phyloP scores from a whole-genome alignment of 2,113 vertebrate species.

The Morone chrysops region DNA sequence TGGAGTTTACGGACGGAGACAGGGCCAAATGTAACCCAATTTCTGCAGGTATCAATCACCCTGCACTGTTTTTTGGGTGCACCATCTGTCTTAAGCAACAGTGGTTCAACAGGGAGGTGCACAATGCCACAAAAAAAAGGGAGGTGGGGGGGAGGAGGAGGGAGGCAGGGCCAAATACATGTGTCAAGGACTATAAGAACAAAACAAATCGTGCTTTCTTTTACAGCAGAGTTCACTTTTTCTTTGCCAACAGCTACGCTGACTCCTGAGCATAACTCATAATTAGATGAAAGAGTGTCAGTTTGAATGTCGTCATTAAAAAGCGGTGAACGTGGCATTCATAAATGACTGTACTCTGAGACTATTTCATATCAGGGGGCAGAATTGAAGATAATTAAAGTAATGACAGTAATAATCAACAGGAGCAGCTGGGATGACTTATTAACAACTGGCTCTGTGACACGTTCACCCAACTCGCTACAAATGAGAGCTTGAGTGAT shows the following conservation, averaged over 20 bases:
- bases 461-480: slow-evolving; percentile 72
- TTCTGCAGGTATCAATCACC: slow-evolving; percentile 85
- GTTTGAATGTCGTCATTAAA: slow-evolving; percentile 75
- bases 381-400: slow-evolving; percentile 83
- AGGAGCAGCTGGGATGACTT: slow-evolving; percentile 82
- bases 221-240: slow-evolving; percentile 50
- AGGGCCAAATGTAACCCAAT: slow-evolving; percentile 84
- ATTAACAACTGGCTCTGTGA: slow-evolving; percentile 79
- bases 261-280: slow-evolving; percentile 74
- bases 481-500: slow-evolving; percentile 82
- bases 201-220: slow-evolving; percentile 55
- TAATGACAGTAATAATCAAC: slow-evolving; percentile 83
- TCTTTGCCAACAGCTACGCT: slow-evolving; percentile 56
- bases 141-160: slow-evolving; percentile 1
- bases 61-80: slow-evolving; percentile 66
- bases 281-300: slow-evolving; percentile 78
- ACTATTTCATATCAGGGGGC: slow-evolving; percentile 72
- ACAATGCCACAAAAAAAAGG: slow-evolving; percentile 49
- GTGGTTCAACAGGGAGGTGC: slow-evolving; percentile 63
- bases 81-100: slow-evolving; percentile 82
- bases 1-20: slow-evolving; percentile 77
- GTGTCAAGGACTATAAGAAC: slow-evolving; percentile 67
- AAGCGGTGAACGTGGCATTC: slow-evolving; percentile 72
- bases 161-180: slow-evolving; percentile 47
- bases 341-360: slow-evolving; percentile 72